These are phyloP conservation scores for Acrocephalus arundinaceus DNA, from an alignment of 2,113 vertebrate genomes.

Conservation along the genomic window DNA sequence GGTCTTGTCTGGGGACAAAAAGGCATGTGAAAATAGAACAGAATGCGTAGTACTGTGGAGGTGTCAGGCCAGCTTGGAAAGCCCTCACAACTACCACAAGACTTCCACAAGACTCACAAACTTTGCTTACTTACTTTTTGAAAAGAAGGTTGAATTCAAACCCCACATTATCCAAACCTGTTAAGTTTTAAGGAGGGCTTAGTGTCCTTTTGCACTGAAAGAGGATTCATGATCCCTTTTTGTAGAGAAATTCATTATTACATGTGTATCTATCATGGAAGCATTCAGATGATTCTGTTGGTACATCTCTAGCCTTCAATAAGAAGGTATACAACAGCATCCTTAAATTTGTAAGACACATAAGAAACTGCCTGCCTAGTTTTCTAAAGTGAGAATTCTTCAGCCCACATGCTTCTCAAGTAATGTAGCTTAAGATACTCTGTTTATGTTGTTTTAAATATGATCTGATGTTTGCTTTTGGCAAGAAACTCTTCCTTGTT, in stretches of 20 bases:
- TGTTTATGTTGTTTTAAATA: neutral
- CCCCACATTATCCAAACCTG: neutral
- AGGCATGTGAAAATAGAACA: neutral
- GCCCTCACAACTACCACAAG: neutral
- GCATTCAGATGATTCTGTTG: neutral
- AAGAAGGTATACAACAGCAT: neutral
- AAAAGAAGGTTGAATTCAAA: neutral
- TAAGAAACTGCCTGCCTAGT: neutral
- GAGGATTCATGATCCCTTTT: neutral
- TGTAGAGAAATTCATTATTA: neutral
- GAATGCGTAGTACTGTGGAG: neutral
- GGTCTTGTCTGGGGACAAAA: neutral
- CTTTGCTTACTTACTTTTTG: rapidly evolving
- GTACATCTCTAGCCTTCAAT: neutral
- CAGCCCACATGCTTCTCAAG: neutral
- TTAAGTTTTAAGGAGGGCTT: neutral
- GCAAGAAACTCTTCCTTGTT: neutral
- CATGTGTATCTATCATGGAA: neutral
- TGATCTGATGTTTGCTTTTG: constrained; percentile 1
- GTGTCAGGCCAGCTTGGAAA: neutral
- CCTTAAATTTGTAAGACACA: neutral
- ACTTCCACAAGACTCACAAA: neutral
- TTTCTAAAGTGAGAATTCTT: neutral
- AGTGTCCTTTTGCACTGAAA: neutral
- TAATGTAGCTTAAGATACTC: neutral